These are phyloP conservation scores for Eupeodes luniger DNA, from an alignment of 2,888 invertebrate species.

Conservation along the genomic window DNA sequence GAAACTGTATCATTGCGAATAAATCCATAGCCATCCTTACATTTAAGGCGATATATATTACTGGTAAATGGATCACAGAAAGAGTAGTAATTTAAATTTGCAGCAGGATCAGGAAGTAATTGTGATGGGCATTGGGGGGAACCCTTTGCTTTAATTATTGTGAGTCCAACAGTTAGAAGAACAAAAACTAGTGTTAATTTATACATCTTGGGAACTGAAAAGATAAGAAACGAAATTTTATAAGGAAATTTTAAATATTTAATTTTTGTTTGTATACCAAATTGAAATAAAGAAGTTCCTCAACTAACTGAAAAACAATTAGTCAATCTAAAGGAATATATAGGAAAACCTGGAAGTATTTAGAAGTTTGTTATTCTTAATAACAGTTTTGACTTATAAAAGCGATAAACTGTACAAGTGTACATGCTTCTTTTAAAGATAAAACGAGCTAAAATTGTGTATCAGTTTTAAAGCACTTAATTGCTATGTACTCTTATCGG, in stretches of 20 bases:
- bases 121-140: neutral
- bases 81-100: constrained; percentile 33
- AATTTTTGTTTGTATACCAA: neutral
- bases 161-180: constrained; percentile 29
- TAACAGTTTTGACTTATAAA: neutral
- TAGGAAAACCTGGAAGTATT: neutral
- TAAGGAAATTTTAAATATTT: neutral
- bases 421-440: neutral
- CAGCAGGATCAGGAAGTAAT: constrained; percentile 22
- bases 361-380: neutral
- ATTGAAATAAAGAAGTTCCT: neutral
- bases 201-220: constrained; percentile 33
- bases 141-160: constrained; percentile 1
- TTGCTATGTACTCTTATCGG: neutral
- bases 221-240: neutral
- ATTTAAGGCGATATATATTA: neutral
- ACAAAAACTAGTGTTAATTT: constrained; percentile 4
- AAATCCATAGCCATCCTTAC: constrained; percentile 39
- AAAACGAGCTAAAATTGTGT: neutral
- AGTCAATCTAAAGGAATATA: neutral
- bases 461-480: neutral
- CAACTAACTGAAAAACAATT: neutral
- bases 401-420: neutral
- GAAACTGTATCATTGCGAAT: constrained; percentile 1
- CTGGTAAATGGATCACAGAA: constrained; percentile 31